A percentile compares a stretch with the other conserved stretches of the same genome.
These are phyloP conservation scores for Tetheella fluctuosa DNA, from an alignment of 2,888 invertebrate species.

Conservation along the genomic window DNA sequence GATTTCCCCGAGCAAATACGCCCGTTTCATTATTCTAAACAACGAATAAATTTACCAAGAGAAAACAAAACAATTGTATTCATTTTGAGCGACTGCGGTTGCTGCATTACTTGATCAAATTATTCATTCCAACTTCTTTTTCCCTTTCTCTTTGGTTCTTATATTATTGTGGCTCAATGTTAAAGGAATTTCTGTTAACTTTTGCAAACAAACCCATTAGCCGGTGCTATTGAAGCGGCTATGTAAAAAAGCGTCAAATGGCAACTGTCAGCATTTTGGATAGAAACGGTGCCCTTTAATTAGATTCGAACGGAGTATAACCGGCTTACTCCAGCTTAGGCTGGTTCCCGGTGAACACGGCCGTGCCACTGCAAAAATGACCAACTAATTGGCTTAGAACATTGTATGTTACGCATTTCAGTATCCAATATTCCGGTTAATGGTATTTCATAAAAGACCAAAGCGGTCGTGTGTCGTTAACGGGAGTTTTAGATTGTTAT, in stretches of 20 bases:
- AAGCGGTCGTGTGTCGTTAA: constrained; percentile 29
- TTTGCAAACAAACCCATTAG: constrained; percentile 69
- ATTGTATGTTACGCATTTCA: constrained; percentile 73
- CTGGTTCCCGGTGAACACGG: constrained; percentile 63
- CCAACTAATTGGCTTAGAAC: constrained; percentile 82
- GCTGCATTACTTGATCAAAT: constrained; percentile 78
- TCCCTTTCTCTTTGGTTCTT: constrained; percentile 43
- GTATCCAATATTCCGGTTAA: constrained; percentile 76
- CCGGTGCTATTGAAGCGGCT: constrained; percentile 58
- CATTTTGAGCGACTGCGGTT: constrained; percentile 76
- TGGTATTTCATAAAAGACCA: constrained; percentile 62
- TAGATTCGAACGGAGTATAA: constrained; percentile 80
- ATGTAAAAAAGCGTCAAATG: constrained; percentile 70
- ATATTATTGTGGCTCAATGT: constrained; percentile 29
- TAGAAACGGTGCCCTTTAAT: constrained; percentile 78
- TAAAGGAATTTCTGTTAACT: constrained; percentile 35
- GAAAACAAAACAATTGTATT: constrained; percentile 82
- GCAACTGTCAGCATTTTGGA: constrained; percentile 78
- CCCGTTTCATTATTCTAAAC: constrained; percentile 80
- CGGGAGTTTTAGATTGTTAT: constrained; percentile 19
- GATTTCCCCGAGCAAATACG: constrained; percentile 77
- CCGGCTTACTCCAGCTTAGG: constrained; percentile 81
- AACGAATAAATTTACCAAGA: constrained; percentile 79
- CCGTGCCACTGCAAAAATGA: constrained; percentile 79
- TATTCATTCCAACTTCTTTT: constrained; percentile 66